Conservation (phyloP, 1,140 invertebrate genomes). For the Euura lappo region DNA sequence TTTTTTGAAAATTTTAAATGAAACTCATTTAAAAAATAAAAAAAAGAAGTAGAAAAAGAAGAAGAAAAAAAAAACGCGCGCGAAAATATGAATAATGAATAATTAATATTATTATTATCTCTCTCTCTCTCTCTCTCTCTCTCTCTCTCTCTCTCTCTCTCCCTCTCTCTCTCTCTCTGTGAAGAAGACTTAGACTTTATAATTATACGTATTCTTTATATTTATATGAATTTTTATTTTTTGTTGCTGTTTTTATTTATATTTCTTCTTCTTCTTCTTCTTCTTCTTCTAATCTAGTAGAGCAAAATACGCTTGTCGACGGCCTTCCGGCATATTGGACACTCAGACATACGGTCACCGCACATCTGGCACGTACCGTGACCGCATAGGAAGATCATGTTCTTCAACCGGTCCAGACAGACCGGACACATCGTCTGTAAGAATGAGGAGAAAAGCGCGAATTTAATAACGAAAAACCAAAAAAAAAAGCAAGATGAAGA, state of each 20-base stretch:
- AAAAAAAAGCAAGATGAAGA: background rate
- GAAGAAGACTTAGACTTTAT: too few species aligned
- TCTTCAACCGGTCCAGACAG: constrained; percentile 95
- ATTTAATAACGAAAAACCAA: too few species aligned
- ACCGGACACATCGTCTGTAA: constrained; percentile 96
- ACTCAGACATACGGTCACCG: constrained; percentile 95
- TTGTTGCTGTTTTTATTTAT: too few species aligned
- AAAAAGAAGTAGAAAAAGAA: too few species aligned
- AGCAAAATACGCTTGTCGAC: constrained; percentile 95
- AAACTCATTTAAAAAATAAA: too few species aligned
- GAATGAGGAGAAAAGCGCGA: background rate
- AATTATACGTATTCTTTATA: background rate
- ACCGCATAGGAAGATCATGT: constrained; percentile 98
- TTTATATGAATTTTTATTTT: constrained; percentile 10
- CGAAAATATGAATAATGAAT: too few species aligned
- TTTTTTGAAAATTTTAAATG: too few species aligned
- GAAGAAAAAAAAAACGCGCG: too few species aligned
- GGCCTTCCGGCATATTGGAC: constrained; percentile 95
- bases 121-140: too few species aligned
- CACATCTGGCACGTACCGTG: constrained; percentile 98
- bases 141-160: too few species aligned
- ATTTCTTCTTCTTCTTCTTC: background rate
- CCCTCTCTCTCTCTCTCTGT: too few species aligned
- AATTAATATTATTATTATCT: too few species aligned
- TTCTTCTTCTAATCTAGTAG: constrained; percentile 63